Percentiles rank a stretch among this genome's conserved stretches.
Evolutionary conservation across 2,888 invertebrate genomes (phyloP).

Genomic region (Julus scanicus): DNA sequence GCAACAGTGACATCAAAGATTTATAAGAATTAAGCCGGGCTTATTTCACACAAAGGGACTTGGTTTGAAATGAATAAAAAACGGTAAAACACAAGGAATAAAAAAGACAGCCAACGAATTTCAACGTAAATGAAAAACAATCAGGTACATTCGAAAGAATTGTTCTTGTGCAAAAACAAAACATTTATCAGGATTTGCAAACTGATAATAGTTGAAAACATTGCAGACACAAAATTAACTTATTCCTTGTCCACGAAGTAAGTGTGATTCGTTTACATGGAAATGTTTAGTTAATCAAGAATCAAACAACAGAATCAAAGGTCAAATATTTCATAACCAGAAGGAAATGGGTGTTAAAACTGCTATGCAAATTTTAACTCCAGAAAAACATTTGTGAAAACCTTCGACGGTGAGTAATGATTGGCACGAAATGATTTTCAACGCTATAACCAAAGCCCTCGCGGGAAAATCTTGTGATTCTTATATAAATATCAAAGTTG

Average conservation of each 20-base stretch:
- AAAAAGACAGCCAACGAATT: not conserved
- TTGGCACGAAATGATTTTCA: not conserved
- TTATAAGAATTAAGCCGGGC: constrained; percentile 24
- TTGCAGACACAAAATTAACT: no score
- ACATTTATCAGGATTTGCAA: not conserved
- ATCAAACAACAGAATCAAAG: no score
- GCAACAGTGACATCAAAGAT: constrained; percentile 19
- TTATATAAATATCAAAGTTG: not conserved
- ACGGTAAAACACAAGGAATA: not conserved
- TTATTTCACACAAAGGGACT: not conserved
- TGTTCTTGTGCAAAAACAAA: not conserved
- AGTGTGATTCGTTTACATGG: no score
- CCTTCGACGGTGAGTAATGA: not conserved
- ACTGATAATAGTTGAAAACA: not conserved
- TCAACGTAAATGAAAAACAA: not conserved
- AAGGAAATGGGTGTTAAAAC: no score
- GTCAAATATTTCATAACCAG: no score
- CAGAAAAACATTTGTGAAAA: no score
- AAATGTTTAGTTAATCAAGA: no score
- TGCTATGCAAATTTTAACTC: no score
- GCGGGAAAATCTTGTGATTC: not conserved
- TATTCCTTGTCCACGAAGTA: no score
- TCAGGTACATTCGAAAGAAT: not conserved
- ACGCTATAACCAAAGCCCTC: not conserved
- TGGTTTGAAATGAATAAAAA: not conserved